These are phyloP conservation scores for Sphaerophoria rueppellii DNA, from an alignment of 2,888 invertebrate species.

Conservation along the genomic window DNA sequence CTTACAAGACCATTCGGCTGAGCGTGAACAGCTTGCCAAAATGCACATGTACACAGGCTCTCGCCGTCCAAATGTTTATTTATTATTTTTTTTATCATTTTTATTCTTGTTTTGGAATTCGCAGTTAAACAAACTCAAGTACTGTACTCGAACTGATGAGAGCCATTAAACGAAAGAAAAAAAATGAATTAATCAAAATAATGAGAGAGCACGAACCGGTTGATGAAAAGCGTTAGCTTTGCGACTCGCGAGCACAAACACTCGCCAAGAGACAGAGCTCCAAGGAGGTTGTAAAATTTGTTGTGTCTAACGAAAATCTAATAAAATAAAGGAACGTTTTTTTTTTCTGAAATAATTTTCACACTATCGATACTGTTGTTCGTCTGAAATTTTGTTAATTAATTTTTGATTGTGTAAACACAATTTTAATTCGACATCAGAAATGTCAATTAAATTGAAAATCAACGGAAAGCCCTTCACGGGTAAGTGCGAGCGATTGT, in stretches of 20 bases:
- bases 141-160: conserved; percentile 6
- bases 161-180: conserved; percentile 8
- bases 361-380: neutral
- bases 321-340: neutral
- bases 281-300: conserved; percentile 47
- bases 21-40: neutral
- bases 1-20: neutral
- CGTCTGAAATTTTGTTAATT: neutral
- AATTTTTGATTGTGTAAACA: neutral
- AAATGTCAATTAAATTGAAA: conserved; percentile 69
- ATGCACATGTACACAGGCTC: neutral
- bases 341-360: neutral
- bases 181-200: neutral
- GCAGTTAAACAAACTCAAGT: conserved; percentile 16
- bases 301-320: neutral
- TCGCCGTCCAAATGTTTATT: conserved; percentile 1
- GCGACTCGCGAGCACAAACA: conserved; percentile 1
- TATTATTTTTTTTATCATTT: neutral
- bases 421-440: conserved; percentile 61
- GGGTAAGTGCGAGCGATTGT: conserved; percentile 30
- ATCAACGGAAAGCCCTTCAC: conserved; percentile 53
- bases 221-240: conserved; percentile 27
- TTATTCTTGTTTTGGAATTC: neutral
- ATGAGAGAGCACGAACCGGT: conserved; percentile 43
- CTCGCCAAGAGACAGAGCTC: conserved; percentile 44